phyloP scores from a whole-genome alignment of 2,797 vertebrate genomes.

The Echiichthys vipera region DNA sequence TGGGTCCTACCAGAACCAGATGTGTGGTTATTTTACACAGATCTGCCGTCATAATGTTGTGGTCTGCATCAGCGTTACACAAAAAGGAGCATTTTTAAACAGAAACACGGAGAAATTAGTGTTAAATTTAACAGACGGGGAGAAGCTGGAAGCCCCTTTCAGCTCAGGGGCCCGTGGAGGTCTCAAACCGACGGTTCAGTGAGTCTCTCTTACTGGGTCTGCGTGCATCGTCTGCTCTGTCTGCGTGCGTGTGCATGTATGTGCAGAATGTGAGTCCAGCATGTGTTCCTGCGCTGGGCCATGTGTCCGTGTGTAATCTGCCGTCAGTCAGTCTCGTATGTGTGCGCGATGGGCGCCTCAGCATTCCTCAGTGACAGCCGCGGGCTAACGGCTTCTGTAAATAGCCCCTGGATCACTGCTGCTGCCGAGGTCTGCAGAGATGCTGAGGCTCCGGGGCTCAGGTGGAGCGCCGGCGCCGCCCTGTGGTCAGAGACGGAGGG shows the following conservation, averaged over 20 bases:
- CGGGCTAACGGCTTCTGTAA: slow-evolving; percentile 61
- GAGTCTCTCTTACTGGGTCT: too few species aligned
- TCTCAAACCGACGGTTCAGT: too few species aligned
- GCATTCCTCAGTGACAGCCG: slow-evolving; percentile 80
- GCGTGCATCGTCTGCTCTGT: neutral
- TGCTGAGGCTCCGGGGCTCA: neutral
- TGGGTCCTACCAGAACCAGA: slow-evolving; percentile 13
- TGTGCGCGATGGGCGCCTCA: slow-evolving; percentile 31
- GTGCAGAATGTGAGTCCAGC: slow-evolving; percentile 22
- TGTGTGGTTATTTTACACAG: slow-evolving; percentile 32
- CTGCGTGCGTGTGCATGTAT: neutral
- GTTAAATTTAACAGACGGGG: neutral
- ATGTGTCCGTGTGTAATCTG: slow-evolving; percentile 1
- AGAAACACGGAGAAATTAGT: neutral
- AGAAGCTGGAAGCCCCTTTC: neutral
- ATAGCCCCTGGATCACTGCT: slow-evolving; percentile 55
- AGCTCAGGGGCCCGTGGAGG: neutral
- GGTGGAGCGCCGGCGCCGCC: slow-evolving; percentile 72
- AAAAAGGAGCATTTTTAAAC: too few species aligned
- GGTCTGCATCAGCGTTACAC: neutral
- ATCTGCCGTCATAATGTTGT: slow-evolving; percentile 4
- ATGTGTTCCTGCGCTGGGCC: slow-evolving; percentile 15
- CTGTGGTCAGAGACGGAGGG: slow-evolving; percentile 46
- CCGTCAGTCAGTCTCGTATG: slow-evolving; percentile 21
- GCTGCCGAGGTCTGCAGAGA: slow-evolving; percentile 3